These are phyloP conservation scores for Habrosyne pyritoides DNA, from an alignment of 2,888 invertebrate species.

Conservation along the genomic window DNA sequence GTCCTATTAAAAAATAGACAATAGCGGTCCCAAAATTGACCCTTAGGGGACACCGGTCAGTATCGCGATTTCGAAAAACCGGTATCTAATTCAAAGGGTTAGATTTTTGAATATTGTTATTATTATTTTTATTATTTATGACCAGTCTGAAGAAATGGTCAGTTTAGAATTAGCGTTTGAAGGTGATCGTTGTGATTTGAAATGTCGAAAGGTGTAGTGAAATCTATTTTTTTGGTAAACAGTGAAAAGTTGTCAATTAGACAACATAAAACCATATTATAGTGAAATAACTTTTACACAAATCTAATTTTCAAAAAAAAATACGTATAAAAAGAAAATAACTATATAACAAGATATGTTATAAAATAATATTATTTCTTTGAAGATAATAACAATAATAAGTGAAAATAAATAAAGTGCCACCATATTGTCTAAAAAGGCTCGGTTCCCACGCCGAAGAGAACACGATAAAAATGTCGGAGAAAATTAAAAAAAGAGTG, in stretches of 20 bases:
- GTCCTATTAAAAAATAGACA: constrained; percentile 73
- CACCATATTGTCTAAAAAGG: constrained; percentile 24
- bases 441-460: constrained; percentile 60
- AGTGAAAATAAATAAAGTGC: background rate
- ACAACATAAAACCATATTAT: too few species aligned
- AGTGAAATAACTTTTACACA: too few species aligned
- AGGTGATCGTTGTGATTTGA: constrained; percentile 43
- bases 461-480: constrained; percentile 44
- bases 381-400: too few species aligned
- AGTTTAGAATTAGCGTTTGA: constrained; percentile 61
- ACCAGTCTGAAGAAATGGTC: constrained; percentile 57
- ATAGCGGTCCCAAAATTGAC: constrained; percentile 68
- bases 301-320: too few species aligned
- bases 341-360: too few species aligned
- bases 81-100: constrained; percentile 67
- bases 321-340: too few species aligned
- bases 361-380: too few species aligned
- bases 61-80: constrained; percentile 63
- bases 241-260: background rate
- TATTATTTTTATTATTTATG: constrained; percentile 42
- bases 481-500: constrained; percentile 52
- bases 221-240: constrained; percentile 11
- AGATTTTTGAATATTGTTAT: constrained; percentile 55
- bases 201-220: constrained; percentile 29
- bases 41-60: constrained; percentile 78